Evolutionary conservation across 2,113 vertebrate species (phyloP).

Genomic region (Nycticebus coucang): DNA sequence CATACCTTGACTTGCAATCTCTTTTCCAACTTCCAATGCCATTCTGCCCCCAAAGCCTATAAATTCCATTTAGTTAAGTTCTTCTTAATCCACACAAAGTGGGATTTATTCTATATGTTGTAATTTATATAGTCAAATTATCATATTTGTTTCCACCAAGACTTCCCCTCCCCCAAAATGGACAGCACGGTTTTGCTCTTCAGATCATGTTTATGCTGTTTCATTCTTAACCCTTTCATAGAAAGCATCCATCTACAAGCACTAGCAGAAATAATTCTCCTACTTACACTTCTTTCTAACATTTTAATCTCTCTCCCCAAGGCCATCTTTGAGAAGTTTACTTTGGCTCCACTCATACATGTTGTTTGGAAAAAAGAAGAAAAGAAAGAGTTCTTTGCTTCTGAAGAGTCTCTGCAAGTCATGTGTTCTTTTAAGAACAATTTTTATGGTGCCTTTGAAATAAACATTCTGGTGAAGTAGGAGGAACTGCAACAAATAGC

Average conservation of each 20-base stretch:
- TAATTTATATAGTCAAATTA: background rate
- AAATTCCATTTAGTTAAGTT: slow-evolving; percentile 9
- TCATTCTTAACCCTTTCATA: background rate
- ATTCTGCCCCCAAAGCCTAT: background rate
- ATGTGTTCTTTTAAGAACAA: background rate
- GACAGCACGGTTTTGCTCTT: background rate
- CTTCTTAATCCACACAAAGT: background rate
- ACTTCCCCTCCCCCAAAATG: background rate
- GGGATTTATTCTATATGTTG: background rate
- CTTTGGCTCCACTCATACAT: background rate
- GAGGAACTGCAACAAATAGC: background rate
- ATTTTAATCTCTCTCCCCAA: background rate
- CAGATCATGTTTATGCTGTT: background rate
- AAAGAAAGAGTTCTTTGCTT: background rate
- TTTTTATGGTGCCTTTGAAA: slow-evolving; percentile 40
- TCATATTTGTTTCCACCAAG: background rate
- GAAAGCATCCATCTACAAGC: background rate
- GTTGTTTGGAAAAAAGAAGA: background rate
- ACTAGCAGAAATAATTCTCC: background rate
- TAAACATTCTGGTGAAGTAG: slow-evolving; percentile 13
- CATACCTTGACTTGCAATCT: slow-evolving; percentile 3
- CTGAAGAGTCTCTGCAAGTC: background rate
- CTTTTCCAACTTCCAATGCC: background rate
- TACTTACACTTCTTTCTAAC: background rate
- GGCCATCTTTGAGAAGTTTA: background rate